These are phyloP conservation scores for Burhinus oedicnemus DNA, from an alignment of 2,113 vertebrate genomes.

Conservation along the genomic window DNA sequence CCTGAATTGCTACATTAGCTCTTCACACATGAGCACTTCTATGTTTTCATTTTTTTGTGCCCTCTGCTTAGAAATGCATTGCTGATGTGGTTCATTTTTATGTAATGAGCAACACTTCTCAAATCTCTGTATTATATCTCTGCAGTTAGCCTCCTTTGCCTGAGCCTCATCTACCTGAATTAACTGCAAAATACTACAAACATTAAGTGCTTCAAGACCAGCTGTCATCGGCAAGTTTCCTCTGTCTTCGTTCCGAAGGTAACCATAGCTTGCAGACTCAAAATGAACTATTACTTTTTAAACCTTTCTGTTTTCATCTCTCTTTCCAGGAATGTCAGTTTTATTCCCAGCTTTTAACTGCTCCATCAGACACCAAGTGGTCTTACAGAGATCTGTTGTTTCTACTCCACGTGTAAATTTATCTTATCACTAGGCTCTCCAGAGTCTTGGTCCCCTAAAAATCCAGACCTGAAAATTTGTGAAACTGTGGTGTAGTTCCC, in stretches of 20 bases:
- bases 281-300: not conserved
- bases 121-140: conserved; percentile 38
- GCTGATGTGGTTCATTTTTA: conserved; percentile 48
- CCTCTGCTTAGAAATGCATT: conserved; percentile 24
- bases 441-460: not conserved
- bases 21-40: conserved; percentile 36
- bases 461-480: not conserved
- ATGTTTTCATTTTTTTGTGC: not conserved
- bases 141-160: conserved; percentile 7
- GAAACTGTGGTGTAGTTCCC: not conserved
- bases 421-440: not conserved
- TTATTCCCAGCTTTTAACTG: not conserved
- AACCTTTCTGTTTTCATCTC: not conserved
- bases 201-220: conserved; percentile 39
- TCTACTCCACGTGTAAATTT: not conserved
- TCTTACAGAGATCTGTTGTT: not conserved
- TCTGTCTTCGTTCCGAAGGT: not conserved
- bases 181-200: conserved; percentile 28
- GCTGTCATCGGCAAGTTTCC: not conserved
- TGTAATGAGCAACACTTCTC: conserved; percentile 42
- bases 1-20: conserved; percentile 38
- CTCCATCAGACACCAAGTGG: not conserved
- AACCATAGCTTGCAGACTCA: not conserved
- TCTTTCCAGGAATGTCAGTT: not conserved
- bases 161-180: conserved; percentile 57